A percentile compares a stretch with the other conserved stretches of the same genome.
phyloP scores from a whole-genome alignment of 1,140 invertebrate genomes.

The Drosophila kohkoa region DNA sequence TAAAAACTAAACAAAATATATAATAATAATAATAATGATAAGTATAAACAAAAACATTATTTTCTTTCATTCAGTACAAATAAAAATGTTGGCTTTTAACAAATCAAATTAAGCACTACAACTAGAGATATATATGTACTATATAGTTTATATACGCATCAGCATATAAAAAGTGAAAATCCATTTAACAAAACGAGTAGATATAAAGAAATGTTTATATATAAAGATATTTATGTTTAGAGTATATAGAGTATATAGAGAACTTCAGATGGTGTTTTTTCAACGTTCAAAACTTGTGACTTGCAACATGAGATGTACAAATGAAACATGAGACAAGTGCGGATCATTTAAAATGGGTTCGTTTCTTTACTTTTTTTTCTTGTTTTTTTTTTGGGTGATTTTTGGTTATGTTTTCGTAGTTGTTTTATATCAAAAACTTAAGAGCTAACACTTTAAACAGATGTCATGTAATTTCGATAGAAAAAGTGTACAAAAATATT shows the following conservation, averaged over 20 bases:
- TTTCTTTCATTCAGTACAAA: conserved; percentile 73
- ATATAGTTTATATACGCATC: conserved; percentile 50
- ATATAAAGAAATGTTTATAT: conserved; percentile 53
- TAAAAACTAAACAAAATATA: conserved; percentile 48
- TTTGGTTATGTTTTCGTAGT: not conserved
- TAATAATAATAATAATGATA: conserved; percentile 47
- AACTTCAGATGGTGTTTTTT: conserved; percentile 60
- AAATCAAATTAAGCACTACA: conserved; percentile 59
- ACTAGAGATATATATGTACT: conserved; percentile 46
- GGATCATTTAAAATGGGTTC: conserved; percentile 19
- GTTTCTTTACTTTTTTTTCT: conserved; percentile 3
- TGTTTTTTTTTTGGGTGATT: not conserved
- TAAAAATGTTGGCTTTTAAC: conserved; percentile 56
- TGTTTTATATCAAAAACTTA: conserved; percentile 43
- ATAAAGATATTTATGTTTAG: conserved; percentile 17
- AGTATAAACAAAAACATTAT: conserved; percentile 68
- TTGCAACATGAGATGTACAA: conserved; percentile 74
- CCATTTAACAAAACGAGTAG: conserved; percentile 79
- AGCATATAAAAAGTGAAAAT: conserved; percentile 59
- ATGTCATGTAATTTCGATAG: conserved; percentile 38
- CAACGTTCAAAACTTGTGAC: conserved; percentile 67
- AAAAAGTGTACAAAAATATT: conserved; percentile 61
- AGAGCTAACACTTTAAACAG: conserved; percentile 54
- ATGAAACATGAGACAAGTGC: conserved; percentile 71
- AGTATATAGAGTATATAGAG: conserved; percentile 17